Evolutionary conservation across 2,113 vertebrate species (phyloP).

Genomic region (Paedocypris sp.): DNA sequence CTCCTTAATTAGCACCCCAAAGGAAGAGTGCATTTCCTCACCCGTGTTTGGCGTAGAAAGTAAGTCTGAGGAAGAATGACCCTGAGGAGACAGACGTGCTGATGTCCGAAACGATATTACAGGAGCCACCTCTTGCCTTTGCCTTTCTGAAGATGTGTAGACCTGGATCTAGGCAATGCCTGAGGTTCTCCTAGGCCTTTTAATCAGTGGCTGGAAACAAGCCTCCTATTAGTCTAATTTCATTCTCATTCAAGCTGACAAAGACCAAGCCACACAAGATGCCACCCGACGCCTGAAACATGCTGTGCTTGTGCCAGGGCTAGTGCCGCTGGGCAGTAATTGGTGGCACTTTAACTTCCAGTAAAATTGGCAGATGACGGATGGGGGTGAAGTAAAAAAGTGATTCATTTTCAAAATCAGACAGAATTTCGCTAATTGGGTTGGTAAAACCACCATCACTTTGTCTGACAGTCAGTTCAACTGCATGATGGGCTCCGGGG

Average conservation of each 20-base stretch:
- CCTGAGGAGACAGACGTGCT: slow-evolving; percentile 80
- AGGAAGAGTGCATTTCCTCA: slow-evolving; percentile 80
- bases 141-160: slow-evolving; percentile 60
- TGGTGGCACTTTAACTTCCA: slow-evolving; percentile 78
- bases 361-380: slow-evolving; percentile 77
- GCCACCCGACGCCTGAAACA: slow-evolving; percentile 86
- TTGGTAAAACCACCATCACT: slow-evolving; percentile 51
- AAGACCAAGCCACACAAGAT: slow-evolving; percentile 68
- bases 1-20: slow-evolving; percentile 98
- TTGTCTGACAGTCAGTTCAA: slow-evolving; percentile 55
- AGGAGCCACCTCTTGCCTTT: slow-evolving; percentile 62
- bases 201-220: slow-evolving; percentile 83
- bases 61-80: slow-evolving; percentile 85
- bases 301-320: slow-evolving; percentile 56
- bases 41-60: slow-evolving; percentile 44
- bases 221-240: slow-evolving; percentile 88
- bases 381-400: slow-evolving; percentile 71
- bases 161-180: slow-evolving; percentile 78
- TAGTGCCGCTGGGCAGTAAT: slow-evolving; percentile 77
- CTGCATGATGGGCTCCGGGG: slow-evolving; percentile 43
- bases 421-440: slow-evolving; percentile 66
- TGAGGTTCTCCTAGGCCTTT: slow-evolving; percentile 79
- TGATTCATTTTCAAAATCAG: slow-evolving; percentile 65
- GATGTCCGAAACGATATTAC: slow-evolving; percentile 82
- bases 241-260: slow-evolving; percentile 81